Evolutionary conservation across 1,140 invertebrate species (phyloP), one percentile per base, ranked within the genome.

Genomic region (Berghia stephanieae): DNA sequence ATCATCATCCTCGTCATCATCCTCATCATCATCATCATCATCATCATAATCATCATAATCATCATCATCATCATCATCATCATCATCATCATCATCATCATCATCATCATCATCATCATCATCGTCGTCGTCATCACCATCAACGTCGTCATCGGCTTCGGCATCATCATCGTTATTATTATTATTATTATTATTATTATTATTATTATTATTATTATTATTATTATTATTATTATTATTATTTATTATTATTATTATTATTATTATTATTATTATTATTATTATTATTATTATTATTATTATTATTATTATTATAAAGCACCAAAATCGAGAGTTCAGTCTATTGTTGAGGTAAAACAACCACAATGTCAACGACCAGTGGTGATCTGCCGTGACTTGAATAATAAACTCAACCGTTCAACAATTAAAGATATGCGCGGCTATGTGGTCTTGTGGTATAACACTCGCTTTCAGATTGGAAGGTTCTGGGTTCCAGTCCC

Each of bases 1-100:
- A 16, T n/a, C n/a, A n/a, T n/a, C n/a, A n/a, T n/a, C n/a, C n/a
- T n/a, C n/a, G n/a, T n/a, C n/a, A n/a, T n/a, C n/a, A n/a, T n/a
- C n/a, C n/a, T n/a, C n/a, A n/a, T n/a, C n/a, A n/a, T n/a, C n/a
- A n/a, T n/a, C n/a, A n/a, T n/a, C n/a, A n/a, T n/a, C n/a, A n/a
- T n/a, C n/a, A n/a, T n/a, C n/a, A n/a, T n/a, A n/a, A n/a, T n/a
- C n/a, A n/a, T n/a, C n/a, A n/a, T n/a, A n/a, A n/a, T n/a, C n/a
- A n/a, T n/a, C n/a, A n/a, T n/a, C 68, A 34, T 70, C 40, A 31
- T 66, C 60, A 18, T 66, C 16, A 66, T 16, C 27, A 16, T 31
- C 27, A 18, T 18, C 16, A 66, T 16, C 60, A 66, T 66, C 60
- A 66, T 66, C 60, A 66, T 31, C 60, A 66, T 31, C 60, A 66